A percentile compares a stretch with the other conserved stretches of the same genome.
Evolutionary conservation across 2,113 vertebrate species (phyloP).

Genomic region (Prietella phreatophila): DNA sequence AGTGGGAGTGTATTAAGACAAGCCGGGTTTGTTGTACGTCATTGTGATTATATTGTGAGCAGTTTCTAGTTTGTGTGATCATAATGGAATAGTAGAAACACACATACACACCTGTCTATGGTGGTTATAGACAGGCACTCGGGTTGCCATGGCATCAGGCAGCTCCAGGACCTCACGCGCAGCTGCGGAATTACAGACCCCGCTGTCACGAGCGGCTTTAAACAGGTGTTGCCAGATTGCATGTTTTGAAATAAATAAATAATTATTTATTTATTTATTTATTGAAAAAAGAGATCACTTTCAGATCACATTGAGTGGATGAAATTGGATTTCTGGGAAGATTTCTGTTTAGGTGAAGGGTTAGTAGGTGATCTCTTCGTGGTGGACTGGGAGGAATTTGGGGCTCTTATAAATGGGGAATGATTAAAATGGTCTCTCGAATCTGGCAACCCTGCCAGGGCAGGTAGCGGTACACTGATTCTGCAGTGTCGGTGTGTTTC

Average conservation of each 20-base stretch:
- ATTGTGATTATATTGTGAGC: neutral
- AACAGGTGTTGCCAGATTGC: neutral
- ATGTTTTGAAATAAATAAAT: too few relatives aligned
- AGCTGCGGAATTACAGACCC: slow-evolving; percentile 23
- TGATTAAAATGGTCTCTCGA: too few relatives aligned
- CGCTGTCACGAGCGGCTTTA: neutral
- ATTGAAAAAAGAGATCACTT: neutral
- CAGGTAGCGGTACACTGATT: neutral
- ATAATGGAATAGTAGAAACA: neutral
- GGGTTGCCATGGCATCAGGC: slow-evolving; percentile 38
- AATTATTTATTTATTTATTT: too few relatives aligned
- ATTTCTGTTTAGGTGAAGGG: neutral
- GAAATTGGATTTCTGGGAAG: neutral
- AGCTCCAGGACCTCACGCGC: neutral
- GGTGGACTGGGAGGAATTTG: neutral
- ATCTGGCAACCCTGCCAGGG: slow-evolving; percentile 7
- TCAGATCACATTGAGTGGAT: neutral
- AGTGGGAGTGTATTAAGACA: neutral
- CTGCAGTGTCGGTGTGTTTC: neutral
- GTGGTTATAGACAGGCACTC: slow-evolving; percentile 12
- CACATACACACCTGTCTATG: slow-evolving; percentile 30
- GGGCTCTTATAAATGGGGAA: neutral
- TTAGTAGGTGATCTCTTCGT: too few relatives aligned
- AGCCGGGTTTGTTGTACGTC: too few relatives aligned
- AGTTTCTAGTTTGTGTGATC: neutral